Evolutionary conservation across 2,888 invertebrate genomes (phyloP).

Genomic region (Tipula confusa): DNA sequence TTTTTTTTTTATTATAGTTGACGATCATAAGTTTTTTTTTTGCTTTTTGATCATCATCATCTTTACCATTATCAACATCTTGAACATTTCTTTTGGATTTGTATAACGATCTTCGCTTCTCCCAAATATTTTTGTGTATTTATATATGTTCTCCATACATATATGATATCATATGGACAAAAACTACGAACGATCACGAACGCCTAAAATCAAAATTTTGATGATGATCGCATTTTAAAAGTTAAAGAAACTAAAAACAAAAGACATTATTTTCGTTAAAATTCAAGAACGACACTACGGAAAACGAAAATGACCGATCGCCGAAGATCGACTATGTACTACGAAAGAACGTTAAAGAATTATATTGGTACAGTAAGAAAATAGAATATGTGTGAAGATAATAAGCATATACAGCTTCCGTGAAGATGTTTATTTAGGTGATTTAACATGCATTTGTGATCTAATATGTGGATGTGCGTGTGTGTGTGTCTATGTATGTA

Average conservation of each 20-base stretch:
- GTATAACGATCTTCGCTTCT: background rate
- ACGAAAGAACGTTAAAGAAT: background rate
- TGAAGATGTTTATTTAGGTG: slow-evolving; percentile 20
- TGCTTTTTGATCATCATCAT: background rate
- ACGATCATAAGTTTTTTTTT: background rate
- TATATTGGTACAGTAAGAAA: background rate
- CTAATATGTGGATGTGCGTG: too few species aligned
- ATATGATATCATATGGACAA: too few species aligned
- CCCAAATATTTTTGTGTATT: background rate
- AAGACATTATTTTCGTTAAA: background rate
- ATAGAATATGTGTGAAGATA: slow-evolving; percentile 25
- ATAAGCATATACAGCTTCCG: slow-evolving; percentile 25
- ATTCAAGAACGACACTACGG: background rate
- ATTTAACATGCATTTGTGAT: slow-evolving; percentile 20
- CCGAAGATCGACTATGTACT: background rate
- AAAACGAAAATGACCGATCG: too few species aligned
- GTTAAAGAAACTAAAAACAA: background rate
- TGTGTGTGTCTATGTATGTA: too few species aligned
- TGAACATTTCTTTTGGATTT: background rate
- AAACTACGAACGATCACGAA: background rate
- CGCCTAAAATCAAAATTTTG: background rate
- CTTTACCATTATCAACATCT: background rate
- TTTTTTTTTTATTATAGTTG: background rate
- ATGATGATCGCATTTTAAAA: background rate
- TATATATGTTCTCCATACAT: too few species aligned